Conservation (phyloP, 30 jellyfish, hydroid and myxozoan genomes). For the Hydractinia echinata region DNA sequence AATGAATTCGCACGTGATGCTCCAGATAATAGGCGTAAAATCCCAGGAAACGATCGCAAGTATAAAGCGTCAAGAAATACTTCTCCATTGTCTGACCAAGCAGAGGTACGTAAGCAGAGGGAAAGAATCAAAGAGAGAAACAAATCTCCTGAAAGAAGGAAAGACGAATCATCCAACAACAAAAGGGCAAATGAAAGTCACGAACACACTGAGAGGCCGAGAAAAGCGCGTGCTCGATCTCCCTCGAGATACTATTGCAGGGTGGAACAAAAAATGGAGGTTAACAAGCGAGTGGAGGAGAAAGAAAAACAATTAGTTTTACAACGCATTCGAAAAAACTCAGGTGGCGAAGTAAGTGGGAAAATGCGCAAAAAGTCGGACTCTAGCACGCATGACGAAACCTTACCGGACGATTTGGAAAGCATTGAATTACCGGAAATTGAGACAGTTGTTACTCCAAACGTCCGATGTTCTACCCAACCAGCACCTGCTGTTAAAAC, state of each 20-base stretch:
- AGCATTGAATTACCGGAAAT: constrained; percentile 16
- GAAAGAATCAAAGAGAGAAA: not conserved
- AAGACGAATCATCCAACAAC: not conserved
- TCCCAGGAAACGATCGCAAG: not conserved
- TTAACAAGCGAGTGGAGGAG: constrained; percentile 27
- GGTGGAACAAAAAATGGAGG: constrained; percentile 34
- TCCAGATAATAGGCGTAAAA: not conserved
- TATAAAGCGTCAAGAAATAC: not conserved
- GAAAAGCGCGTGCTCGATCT: constrained; percentile 36
- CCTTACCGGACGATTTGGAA: constrained; percentile 17
- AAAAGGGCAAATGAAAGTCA: not conserved
- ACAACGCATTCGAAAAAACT: constrained; percentile 18
- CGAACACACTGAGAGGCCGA: constrained; percentile 23
- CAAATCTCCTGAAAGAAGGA: not conserved
- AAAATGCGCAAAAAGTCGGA: not conserved
- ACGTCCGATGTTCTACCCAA: not conserved
- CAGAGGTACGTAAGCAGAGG: not conserved
- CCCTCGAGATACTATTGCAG: constrained; percentile 28
- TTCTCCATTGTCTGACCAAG: not conserved
- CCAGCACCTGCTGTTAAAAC: constrained; percentile 2
- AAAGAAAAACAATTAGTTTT: constrained; percentile 17
- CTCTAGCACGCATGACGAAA: not conserved
- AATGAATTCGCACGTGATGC: too few species aligned
- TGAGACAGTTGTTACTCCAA: not conserved
- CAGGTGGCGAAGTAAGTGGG: not conserved